Conservation (phyloP, 2,888 invertebrate species). For the Cosmia pyralina region DNA sequence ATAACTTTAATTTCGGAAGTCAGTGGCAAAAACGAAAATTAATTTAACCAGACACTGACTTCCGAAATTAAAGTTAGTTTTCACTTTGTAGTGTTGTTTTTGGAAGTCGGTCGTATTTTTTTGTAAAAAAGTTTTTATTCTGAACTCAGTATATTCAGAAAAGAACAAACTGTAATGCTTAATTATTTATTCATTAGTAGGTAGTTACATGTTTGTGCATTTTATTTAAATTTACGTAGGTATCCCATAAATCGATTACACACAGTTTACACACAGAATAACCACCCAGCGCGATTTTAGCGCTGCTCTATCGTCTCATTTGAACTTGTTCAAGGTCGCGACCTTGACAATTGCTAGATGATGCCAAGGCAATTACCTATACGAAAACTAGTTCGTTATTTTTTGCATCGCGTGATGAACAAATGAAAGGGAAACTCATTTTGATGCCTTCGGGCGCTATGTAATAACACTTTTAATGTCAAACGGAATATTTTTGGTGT, state of each 20-base stretch:
- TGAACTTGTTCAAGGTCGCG: conserved; percentile 74
- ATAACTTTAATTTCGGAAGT: no score
- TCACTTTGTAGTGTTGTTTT: no score
- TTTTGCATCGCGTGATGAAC: conserved; percentile 71
- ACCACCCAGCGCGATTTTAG: conserved; percentile 47
- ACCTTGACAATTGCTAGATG: conserved; percentile 73
- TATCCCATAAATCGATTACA: neutral
- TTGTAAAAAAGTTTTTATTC: no score
- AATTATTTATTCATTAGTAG: neutral
- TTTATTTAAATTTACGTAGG: neutral
- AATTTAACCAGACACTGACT: no score
- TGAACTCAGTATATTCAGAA: neutral
- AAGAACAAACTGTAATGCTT: neutral
- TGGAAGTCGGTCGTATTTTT: no score
- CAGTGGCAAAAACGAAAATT: no score
- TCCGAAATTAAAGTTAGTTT: no score
- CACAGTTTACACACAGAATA: conserved; percentile 50
- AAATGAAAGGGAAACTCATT: conserved; percentile 70
- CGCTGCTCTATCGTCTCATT: conserved; percentile 57
- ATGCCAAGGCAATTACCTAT: conserved; percentile 70
- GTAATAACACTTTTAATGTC: conserved; percentile 58
- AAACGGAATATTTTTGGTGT: conserved; percentile 51
- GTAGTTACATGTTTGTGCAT: neutral
- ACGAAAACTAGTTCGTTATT: conserved; percentile 74
- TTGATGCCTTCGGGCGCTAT: conserved; percentile 48